Conservation (phyloP, 37 sponge, comb jelly and placozoan genomes). For the Beroe ovata region DNA sequence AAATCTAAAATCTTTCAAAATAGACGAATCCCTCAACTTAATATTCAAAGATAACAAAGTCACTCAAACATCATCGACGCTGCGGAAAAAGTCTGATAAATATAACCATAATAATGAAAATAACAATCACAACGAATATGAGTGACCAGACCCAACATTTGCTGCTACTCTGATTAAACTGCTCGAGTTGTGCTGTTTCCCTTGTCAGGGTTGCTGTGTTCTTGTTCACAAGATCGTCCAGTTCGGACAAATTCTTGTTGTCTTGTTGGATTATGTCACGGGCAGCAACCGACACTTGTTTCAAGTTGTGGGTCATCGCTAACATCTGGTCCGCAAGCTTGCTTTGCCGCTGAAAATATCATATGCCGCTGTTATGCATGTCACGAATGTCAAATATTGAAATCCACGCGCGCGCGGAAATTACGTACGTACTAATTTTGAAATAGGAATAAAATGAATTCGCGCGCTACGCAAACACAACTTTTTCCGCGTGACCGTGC, state of each 20-base stretch:
- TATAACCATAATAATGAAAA: conserved; percentile 55
- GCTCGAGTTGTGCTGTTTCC: conserved; percentile 40
- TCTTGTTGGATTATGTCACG: conserved; percentile 49
- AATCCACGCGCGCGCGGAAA: not conserved
- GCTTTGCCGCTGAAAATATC: conserved; percentile 29
- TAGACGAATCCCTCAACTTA: too few relatives aligned
- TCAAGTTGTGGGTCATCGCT: conserved; percentile 38
- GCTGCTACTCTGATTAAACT: conserved; percentile 50
- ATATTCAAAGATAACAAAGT: too few relatives aligned
- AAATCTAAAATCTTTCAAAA: too few relatives aligned
- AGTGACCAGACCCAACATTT: conserved; percentile 66
- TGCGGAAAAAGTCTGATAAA: conserved; percentile 49
- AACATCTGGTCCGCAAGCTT: conserved; percentile 58
- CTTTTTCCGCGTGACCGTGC: not conserved
- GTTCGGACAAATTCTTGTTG: conserved; percentile 36
- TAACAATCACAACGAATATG: conserved; percentile 51
- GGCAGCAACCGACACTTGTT: conserved; percentile 58
- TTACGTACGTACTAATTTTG: not conserved
- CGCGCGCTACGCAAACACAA: not conserved
- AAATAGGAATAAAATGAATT: not conserved
- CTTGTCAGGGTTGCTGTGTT: not conserved
- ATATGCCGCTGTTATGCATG: not conserved
- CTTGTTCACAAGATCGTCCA: conserved; percentile 14
- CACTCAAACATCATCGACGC: not conserved
- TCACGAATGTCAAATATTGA: not conserved